Conservation (phyloP, 2,797 vertebrate species). For the Sebastes iracundus region DNA sequence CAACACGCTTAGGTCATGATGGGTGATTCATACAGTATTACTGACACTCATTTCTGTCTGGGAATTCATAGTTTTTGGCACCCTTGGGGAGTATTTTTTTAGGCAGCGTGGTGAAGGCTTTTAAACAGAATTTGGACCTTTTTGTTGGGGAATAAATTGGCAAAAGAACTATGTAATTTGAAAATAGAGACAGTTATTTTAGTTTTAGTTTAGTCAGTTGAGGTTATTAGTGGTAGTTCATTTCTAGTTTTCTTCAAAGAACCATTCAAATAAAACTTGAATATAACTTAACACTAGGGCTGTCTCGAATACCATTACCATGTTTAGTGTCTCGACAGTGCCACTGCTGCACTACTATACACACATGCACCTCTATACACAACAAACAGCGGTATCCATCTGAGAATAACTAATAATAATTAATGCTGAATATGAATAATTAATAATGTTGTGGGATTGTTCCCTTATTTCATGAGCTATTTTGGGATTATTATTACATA, state of each 20-base stretch:
- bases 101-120: too few species aligned
- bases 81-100: neutral
- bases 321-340: too few species aligned
- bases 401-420: too few species aligned
- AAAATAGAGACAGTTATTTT: neutral
- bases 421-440: too few species aligned
- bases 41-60: neutral
- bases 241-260: neutral
- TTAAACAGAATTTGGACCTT: neutral
- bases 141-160: neutral
- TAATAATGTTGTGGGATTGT: neutral
- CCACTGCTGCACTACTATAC: too few species aligned
- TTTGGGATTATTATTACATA: too few species aligned
- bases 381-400: too few species aligned
- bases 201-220: neutral
- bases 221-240: neutral
- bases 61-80: neutral
- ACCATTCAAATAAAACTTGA: neutral
- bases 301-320: too few species aligned
- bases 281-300: too few species aligned
- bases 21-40: slow-evolving; percentile 1
- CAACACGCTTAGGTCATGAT: slow-evolving; percentile 11
- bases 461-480: too few species aligned
- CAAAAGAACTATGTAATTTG: neutral
- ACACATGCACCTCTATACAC: too few species aligned